Evolutionary conservation across 2,888 invertebrate genomes (phyloP).

Genomic region (Eupithecia subumbrata): DNA sequence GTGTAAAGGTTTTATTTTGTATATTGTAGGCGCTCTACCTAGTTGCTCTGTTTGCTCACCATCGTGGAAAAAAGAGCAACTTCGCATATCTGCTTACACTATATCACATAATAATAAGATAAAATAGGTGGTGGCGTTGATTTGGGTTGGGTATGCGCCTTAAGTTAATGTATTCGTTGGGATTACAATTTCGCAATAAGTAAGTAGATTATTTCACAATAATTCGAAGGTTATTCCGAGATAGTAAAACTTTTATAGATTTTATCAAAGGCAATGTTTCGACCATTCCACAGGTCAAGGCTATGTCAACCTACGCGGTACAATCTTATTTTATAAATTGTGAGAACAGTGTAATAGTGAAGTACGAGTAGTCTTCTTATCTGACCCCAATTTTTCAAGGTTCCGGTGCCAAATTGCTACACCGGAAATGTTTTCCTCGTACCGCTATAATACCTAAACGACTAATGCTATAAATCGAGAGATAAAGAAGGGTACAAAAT

Average conservation of each 20-base stretch:
- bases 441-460: neutral
- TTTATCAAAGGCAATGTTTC: conserved; percentile 17
- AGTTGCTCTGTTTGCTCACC: no score
- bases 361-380: neutral
- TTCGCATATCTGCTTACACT: no score
- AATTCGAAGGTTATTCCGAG: conserved; percentile 10
- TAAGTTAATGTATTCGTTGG: neutral
- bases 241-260: conserved; percentile 19
- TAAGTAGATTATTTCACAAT: conserved; percentile 11
- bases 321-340: conserved; percentile 7
- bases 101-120: no score
- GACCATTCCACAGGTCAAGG: conserved; percentile 19
- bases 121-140: no score
- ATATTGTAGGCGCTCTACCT: no score
- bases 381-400: neutral
- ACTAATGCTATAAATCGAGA: neutral
- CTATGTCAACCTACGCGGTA: conserved; percentile 15
- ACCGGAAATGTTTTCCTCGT: neutral
- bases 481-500: no score
- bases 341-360: neutral
- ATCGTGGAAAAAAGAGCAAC: no score
- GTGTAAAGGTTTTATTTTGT: no score
- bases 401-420: neutral
- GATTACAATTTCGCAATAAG: conserved; percentile 5
- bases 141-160: no score